Conservation (phyloP, 2,797 vertebrate species). For the Oryzias dopingdopingensis region DNA sequence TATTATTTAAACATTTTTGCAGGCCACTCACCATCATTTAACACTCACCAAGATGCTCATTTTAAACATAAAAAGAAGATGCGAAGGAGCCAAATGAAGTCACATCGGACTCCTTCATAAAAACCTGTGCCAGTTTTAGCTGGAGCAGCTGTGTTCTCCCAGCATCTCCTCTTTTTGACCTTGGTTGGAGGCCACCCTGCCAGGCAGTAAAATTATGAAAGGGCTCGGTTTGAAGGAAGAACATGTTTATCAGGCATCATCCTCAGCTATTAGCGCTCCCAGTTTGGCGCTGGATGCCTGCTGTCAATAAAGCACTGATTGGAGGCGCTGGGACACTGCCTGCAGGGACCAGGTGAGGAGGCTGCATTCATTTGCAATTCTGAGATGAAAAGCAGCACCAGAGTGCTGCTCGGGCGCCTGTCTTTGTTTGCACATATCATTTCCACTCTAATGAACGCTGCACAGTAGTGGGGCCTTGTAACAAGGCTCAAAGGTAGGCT, state of each 20-base stretch:
- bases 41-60: constrained; percentile 25
- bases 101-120: constrained; percentile 34
- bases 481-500: constrained; percentile 63
- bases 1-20: too few species aligned
- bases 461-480: constrained; percentile 63
- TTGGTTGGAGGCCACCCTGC: constrained; percentile 52
- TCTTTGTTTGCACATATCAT: constrained; percentile 81
- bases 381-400: constrained; percentile 65
- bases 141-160: constrained; percentile 42
- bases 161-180: constrained; percentile 53
- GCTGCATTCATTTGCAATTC: constrained; percentile 78
- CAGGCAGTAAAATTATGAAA: constrained; percentile 41
- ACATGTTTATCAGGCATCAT: constrained; percentile 64
- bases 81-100: constrained; percentile 38
- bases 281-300: constrained; percentile 53
- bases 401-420: constrained; percentile 62
- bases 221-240: constrained; percentile 27
- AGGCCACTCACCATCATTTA: too few species aligned
- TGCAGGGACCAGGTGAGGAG: constrained; percentile 75
- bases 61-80: constrained; percentile 49
- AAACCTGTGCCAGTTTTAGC: constrained; percentile 21
- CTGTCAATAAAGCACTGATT: constrained; percentile 72
- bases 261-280: constrained; percentile 55
- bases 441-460: constrained; percentile 76
- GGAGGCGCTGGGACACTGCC: constrained; percentile 69